Base-by-base conservation (phyloP, 1,140 invertebrate genomes). In the Ostrea denselamellosa region DNA sequence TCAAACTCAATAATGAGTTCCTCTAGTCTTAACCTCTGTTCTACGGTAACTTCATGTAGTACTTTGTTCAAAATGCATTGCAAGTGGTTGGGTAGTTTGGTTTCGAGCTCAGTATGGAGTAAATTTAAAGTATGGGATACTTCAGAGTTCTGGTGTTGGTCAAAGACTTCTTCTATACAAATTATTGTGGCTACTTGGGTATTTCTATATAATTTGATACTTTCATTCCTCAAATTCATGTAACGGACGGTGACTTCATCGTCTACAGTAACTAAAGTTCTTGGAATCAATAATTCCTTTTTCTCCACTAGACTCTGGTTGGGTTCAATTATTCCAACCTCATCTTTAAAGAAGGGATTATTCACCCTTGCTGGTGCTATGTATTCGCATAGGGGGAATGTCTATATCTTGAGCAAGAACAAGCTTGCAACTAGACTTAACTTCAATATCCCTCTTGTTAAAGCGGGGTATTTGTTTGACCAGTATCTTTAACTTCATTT, bases 31-130 rank as follows among this genome's bases (percentile, higher is more conserved):
- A 58, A 14, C 28, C 52, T 85, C 51, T 90, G 44, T 44, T 85
- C 28, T 4, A 56, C 28, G 85, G 52, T 83, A 22, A 87, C 19
- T 51, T 90, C 58, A n/a, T n/a, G n/a, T n/a, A n/a, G n/a, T n/a
- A n/a, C n/a, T 25, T 58, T 77, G 28, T 88, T n/a, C 44, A 82
- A 82, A 12, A 90, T 54, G 2, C 85, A 56, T 19, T 82, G 12
- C 17, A 89, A 54, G 83, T 90, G 85, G n/a, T 88, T 85, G 7
- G 90, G 89, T 8, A 44, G 44, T 53, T 51, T 17, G 51, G 34
- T n/a, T n/a, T n/a, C n/a, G n/a, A n/a, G n/a, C n/a, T n/a, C n/a
- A n/a, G n/a, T n/a, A n/a, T n/a, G n/a, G n/a, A n/a, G n/a, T n/a
- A n/a, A n/a, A n/a, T n/a, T n/a, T n/a, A n/a, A n/a, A n/a, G n/a